Evolutionary conservation across 2,113 vertebrate species (phyloP).

Genomic region (Glareola pratincola): DNA sequence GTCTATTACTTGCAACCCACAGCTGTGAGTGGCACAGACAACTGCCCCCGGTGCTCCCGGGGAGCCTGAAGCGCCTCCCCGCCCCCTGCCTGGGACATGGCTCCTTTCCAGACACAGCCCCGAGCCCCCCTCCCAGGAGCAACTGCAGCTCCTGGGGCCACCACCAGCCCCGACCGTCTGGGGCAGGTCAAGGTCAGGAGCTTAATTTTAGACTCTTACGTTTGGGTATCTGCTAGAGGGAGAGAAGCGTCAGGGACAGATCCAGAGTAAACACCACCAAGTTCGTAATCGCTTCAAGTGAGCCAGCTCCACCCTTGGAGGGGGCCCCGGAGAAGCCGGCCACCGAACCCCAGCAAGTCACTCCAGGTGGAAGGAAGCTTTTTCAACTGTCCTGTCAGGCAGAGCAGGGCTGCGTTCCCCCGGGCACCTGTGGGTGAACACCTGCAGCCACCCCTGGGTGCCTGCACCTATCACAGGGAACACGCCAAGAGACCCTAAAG

Average conservation of each 20-base stretch:
- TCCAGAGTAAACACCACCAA: neutral
- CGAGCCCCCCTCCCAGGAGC: neutral
- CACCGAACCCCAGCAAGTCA: fast-evolving
- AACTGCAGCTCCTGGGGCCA: neutral
- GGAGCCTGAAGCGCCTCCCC: fast-evolving
- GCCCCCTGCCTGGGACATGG: fast-evolving
- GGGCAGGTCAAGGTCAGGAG: neutral
- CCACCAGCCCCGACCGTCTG: fast-evolving
- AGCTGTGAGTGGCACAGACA: neutral
- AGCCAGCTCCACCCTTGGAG: fast-evolving
- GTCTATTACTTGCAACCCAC: neutral
- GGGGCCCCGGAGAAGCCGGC: neutral
- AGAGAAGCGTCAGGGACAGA: neutral
- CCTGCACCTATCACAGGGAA: neutral
- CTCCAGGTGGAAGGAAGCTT: neutral
- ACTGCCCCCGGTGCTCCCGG: fast-evolving
- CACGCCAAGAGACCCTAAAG: neutral
- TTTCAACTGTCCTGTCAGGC: neutral
- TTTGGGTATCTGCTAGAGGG: neutral
- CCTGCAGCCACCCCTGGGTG: neutral
- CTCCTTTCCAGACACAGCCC: neutral
- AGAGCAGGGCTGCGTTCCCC: neutral
- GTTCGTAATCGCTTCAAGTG: fast-evolving
- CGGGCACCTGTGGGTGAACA: neutral
- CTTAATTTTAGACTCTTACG: neutral